Conservation (phyloP, 2,797 vertebrate species). For the Microctenopoma steveboyesi region DNA sequence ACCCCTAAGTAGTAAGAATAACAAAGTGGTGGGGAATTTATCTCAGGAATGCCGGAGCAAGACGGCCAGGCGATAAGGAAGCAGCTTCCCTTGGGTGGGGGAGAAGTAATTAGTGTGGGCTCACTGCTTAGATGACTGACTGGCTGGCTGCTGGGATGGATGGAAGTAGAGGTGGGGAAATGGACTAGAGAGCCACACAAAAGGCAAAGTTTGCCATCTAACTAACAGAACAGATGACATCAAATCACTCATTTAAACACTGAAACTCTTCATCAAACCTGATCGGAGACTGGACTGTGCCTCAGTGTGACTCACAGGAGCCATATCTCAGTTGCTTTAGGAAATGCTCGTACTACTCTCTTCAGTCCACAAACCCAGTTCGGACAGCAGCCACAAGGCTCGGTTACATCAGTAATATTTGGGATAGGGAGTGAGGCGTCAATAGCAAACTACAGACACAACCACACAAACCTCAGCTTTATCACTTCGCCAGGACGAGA, state of each 20-base stretch:
- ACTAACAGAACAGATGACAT: too few relatives aligned
- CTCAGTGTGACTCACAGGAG: constrained; percentile 54
- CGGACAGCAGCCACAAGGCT: constrained; percentile 8
- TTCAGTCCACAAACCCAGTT: constrained; percentile 12
- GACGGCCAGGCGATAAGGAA: constrained; percentile 79
- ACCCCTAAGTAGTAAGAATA: constrained; percentile 81
- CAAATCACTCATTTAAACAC: background rate
- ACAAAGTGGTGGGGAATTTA: constrained; percentile 81
- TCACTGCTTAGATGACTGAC: constrained; percentile 68
- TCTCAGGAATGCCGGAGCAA: constrained; percentile 82
- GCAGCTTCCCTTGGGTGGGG: constrained; percentile 77
- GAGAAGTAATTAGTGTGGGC: constrained; percentile 77
- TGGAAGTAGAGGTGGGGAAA: constrained; percentile 19
- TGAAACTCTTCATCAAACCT: constrained; percentile 36
- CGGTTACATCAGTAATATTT: constrained; percentile 11
- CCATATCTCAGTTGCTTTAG: constrained; percentile 52
- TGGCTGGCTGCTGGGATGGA: constrained; percentile 47
- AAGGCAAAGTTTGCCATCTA: background rate
- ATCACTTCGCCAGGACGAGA: constrained; percentile 43
- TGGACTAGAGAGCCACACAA: constrained; percentile 9
- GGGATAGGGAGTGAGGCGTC: constrained; percentile 7
- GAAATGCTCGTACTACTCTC: constrained; percentile 52
- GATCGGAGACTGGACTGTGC: constrained; percentile 29
- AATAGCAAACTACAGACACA: constrained; percentile 12
- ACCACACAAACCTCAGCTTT: constrained; percentile 34